Conservation (phyloP, 1,140 invertebrate species). For the Brachionus rotundiformis region DNA sequence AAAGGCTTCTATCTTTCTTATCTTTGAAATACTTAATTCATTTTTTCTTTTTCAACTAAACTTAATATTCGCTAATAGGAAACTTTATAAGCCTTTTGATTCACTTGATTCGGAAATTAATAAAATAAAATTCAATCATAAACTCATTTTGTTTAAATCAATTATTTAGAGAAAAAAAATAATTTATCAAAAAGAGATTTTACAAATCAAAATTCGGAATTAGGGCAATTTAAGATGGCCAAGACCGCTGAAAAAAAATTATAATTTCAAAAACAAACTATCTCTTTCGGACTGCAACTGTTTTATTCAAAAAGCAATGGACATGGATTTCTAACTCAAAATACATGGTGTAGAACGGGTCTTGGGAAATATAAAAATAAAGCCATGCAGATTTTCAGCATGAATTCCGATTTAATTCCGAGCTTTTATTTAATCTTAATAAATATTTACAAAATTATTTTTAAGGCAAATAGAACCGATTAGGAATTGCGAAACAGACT, state of each 20-base stretch:
- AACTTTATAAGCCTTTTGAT: neutral
- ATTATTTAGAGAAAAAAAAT: conserved; percentile 15
- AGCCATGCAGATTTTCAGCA: neutral
- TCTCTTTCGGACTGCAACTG: neutral
- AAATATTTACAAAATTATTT: neutral
- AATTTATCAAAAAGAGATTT: neutral
- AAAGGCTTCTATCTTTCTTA: conserved; percentile 9
- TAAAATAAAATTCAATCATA: neutral
- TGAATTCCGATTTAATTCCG: neutral
- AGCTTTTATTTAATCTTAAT: neutral
- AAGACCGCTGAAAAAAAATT: neutral
- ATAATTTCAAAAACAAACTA: neutral
- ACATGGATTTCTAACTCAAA: no score
- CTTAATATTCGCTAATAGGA: conserved; percentile 1
- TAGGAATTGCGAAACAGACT: neutral
- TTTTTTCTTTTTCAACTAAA: neutral
- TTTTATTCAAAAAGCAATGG: conserved; percentile 6
- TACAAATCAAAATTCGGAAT: neutral
- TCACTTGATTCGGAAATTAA: conserved; percentile 46
- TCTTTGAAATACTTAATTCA: neutral
- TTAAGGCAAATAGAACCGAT: neutral
- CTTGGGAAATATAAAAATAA: no score
- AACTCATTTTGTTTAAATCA: conserved; percentile 7
- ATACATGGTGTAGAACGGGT: no score
- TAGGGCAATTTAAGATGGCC: neutral